phyloP scores from a whole-genome alignment of 1,140 invertebrate genomes.

The Drosophila baimaii region DNA sequence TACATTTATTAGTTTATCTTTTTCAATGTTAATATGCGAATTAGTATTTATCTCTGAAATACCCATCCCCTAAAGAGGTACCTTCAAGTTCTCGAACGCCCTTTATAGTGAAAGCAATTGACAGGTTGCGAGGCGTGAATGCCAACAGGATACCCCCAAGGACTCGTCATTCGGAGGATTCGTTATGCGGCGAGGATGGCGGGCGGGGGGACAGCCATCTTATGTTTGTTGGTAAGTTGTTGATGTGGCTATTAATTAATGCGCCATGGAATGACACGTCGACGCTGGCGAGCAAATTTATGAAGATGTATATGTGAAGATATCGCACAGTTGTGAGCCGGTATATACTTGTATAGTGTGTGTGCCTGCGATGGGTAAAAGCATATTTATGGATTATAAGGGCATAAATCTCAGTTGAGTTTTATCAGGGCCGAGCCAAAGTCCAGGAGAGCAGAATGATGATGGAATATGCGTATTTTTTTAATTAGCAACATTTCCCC shows the following conservation, averaged over 20 bases:
- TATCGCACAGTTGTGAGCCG: conserved; percentile 19
- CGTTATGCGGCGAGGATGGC: conserved; percentile 8
- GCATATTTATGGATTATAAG: conserved; percentile 83
- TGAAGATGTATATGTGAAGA: conserved; percentile 65
- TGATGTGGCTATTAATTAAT: conserved; percentile 83
- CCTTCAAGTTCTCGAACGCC: conserved; percentile 2
- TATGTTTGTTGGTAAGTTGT: conserved; percentile 69
- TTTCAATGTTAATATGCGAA: too few species aligned
- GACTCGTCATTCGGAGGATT: conserved; percentile 58
- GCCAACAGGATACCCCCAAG: conserved; percentile 51
- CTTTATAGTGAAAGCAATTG: conserved; percentile 55
- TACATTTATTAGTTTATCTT: too few species aligned
- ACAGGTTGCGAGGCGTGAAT: conserved; percentile 66
- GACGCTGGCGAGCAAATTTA: conserved; percentile 68
- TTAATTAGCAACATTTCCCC: conserved; percentile 76
- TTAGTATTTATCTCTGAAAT: too few species aligned
- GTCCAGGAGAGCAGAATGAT: conserved; percentile 68
- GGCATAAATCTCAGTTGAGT: conserved; percentile 77
- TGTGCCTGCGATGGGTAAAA: conserved; percentile 50
- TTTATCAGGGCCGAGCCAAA: conserved; percentile 55
- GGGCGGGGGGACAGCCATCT: conserved; percentile 31
- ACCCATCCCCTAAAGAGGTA: neutral
- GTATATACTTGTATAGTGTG: conserved; percentile 2
- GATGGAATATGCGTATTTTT: conserved; percentile 84
- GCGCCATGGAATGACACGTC: conserved; percentile 76